Evolutionary conservation across 1,140 invertebrate species (phyloP).

Genomic region (Episyrphus balteatus): DNA sequence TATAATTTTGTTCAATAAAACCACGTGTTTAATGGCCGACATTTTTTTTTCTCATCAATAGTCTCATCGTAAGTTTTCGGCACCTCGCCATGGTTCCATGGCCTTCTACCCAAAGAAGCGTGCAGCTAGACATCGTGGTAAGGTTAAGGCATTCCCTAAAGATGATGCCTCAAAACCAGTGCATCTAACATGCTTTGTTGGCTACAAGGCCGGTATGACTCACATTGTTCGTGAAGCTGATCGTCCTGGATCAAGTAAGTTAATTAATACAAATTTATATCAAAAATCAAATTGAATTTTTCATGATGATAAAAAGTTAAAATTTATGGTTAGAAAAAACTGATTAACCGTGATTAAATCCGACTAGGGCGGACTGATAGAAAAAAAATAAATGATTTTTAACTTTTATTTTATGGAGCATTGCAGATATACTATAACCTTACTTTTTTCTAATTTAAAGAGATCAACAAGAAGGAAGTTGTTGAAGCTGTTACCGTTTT

Average conservation of each 20-base stretch:
- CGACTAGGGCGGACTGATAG: slow-evolving; percentile 37
- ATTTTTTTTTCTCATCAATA: slow-evolving; percentile 42
- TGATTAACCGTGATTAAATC: slow-evolving; percentile 31
- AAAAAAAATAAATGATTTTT: neutral
- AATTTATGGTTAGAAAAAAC: slow-evolving; percentile 36
- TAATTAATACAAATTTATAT: neutral
- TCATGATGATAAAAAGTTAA: slow-evolving; percentile 30
- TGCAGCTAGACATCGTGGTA: slow-evolving; percentile 88
- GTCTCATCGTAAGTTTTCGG: slow-evolving; percentile 99
- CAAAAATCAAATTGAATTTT: neutral
- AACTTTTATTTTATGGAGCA: neutral
- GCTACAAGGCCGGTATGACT: slow-evolving; percentile 99
- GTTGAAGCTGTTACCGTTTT: slow-evolving; percentile 98
- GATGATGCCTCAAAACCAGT: slow-evolving; percentile 95
- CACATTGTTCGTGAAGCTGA: slow-evolving; percentile 98
- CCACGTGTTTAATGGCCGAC: neutral
- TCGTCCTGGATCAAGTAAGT: slow-evolving; percentile 96
- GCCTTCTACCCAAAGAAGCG: slow-evolving; percentile 99
- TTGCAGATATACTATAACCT: neutral
- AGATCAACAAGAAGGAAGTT: slow-evolving; percentile 99
- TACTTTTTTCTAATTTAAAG: slow-evolving; percentile 40
- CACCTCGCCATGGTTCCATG: slow-evolving; percentile 98
- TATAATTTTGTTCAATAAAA: neutral
- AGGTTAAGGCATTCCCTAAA: slow-evolving; percentile 99
- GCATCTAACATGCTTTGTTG: slow-evolving; percentile 95